Conservation (phyloP, 2,113 vertebrate species). For the Halichoeres trimaculatus region DNA sequence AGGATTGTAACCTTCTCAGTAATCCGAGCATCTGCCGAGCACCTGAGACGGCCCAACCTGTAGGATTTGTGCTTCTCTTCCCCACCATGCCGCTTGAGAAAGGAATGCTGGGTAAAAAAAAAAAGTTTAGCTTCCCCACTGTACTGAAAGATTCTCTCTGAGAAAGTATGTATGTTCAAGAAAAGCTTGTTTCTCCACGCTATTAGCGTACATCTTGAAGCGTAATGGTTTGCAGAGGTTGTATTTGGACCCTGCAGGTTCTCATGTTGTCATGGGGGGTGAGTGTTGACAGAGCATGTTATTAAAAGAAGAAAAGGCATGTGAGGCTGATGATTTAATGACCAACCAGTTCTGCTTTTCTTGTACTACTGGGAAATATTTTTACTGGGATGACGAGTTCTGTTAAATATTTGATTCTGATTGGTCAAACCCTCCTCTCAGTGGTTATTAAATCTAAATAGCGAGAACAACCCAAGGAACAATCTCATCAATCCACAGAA, state of each 20-base stretch:
- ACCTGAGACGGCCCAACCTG: slow-evolving; percentile 56
- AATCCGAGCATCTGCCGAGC: slow-evolving; percentile 67
- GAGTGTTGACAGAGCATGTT: slow-evolving; percentile 39
- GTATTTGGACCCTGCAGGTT: slow-evolving; percentile 48
- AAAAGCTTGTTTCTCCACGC: slow-evolving; percentile 25
- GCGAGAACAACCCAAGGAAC: too few relatives aligned
- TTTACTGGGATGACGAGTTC: slow-evolving; percentile 21
- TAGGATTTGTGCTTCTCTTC: slow-evolving; percentile 51
- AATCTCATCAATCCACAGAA: too few relatives aligned
- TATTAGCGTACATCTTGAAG: slow-evolving; percentile 16
- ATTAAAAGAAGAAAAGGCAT: slow-evolving; percentile 20
- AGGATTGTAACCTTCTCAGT: slow-evolving; percentile 56
- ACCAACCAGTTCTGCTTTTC: slow-evolving; percentile 31
- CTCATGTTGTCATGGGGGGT: slow-evolving; percentile 21
- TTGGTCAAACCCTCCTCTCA: too few relatives aligned
- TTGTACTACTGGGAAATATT: neutral
- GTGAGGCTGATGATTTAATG: slow-evolving; percentile 15
- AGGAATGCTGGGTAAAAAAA: slow-evolving; percentile 43
- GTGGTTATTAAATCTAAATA: too few relatives aligned
- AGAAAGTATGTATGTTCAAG: slow-evolving; percentile 33
- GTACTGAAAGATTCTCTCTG: slow-evolving; percentile 4
- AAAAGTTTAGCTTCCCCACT: slow-evolving; percentile 18
- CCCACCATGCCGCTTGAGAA: slow-evolving; percentile 24
- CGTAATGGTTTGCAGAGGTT: slow-evolving; percentile 23
- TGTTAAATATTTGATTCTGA: too few relatives aligned